Evolutionary conservation across 1,140 invertebrate genomes (phyloP).

Genomic region (Drosophila nikananu): DNA sequence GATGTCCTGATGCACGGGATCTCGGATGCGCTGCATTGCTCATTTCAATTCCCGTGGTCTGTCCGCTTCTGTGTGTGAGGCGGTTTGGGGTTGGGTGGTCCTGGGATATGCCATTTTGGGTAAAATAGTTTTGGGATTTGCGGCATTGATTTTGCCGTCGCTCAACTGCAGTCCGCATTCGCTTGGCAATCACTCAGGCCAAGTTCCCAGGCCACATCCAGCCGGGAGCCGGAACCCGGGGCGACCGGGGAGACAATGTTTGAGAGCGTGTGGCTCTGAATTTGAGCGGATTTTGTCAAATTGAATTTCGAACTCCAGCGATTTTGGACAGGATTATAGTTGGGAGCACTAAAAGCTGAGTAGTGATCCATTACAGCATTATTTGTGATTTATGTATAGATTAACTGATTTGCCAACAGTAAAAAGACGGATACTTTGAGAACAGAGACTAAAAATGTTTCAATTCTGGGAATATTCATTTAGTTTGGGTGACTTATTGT

Average conservation of each 20-base stretch:
- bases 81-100: slow-evolving; percentile 1
- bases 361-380: slow-evolving; percentile 41
- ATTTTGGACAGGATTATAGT: slow-evolving; percentile 32
- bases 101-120: slow-evolving; percentile 53
- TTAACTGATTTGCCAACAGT: slow-evolving; percentile 6
- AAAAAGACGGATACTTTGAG: background rate
- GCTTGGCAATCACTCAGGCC: slow-evolving; percentile 70
- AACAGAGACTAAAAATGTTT: background rate
- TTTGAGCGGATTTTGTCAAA: slow-evolving; percentile 65
- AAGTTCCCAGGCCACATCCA: slow-evolving; percentile 10
- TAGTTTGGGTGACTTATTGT: background rate
- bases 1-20: slow-evolving; percentile 46
- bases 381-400: slow-evolving; percentile 26
- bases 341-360: slow-evolving; percentile 13
- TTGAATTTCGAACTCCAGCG: slow-evolving; percentile 57
- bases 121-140: slow-evolving; percentile 82
- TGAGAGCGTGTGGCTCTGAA: slow-evolving; percentile 14
- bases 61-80: background rate
- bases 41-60: slow-evolving; percentile 76
- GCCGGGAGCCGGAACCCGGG: background rate
- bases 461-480: background rate
- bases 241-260: slow-evolving; percentile 10
- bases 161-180: slow-evolving; percentile 63
- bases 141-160: slow-evolving; percentile 77
- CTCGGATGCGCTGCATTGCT: slow-evolving; percentile 55